These are phyloP conservation scores for Scelioninae gen. 1 DNA, from an alignment of 2,888 invertebrate species.

Conservation along the genomic window DNA sequence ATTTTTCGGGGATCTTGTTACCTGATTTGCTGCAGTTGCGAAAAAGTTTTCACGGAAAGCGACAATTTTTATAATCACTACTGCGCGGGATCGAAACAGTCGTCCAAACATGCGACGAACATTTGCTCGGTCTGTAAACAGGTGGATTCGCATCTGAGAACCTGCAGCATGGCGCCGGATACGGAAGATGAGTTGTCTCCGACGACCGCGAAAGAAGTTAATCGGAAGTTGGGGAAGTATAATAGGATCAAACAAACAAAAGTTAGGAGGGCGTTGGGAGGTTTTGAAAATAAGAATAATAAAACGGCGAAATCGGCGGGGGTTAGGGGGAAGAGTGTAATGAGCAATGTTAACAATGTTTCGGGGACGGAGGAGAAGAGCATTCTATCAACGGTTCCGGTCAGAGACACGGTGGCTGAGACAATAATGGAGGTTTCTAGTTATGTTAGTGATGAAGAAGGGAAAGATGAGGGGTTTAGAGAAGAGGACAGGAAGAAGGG, in stretches of 20 bases:
- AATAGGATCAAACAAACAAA: constrained; percentile 74
- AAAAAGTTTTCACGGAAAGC: constrained; percentile 90
- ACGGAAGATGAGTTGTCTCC: constrained; percentile 63
- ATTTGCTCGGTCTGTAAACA: constrained; percentile 81
- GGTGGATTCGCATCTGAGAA: constrained; percentile 76
- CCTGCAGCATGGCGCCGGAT: constrained; percentile 76
- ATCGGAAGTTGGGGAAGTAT: constrained; percentile 75
- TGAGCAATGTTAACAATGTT: constrained; percentile 25
- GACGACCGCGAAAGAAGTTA: constrained; percentile 34
- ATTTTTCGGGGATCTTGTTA: constrained; percentile 89
- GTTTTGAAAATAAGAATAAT: constrained; percentile 76
- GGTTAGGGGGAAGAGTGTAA: not conserved
- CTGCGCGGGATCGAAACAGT: constrained; percentile 84
- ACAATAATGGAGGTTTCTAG: constrained; percentile 82
- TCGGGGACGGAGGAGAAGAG: constrained; percentile 70
- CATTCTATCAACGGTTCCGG: constrained; percentile 59
- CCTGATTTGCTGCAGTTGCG: constrained; percentile 92
- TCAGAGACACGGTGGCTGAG: constrained; percentile 78
- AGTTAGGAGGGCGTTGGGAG: constrained; percentile 53
- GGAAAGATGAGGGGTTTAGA: constrained; percentile 10
- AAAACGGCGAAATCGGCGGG: constrained; percentile 67
- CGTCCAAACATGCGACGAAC: constrained; percentile 71
- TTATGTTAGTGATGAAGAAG: constrained; percentile 71
- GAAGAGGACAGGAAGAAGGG: constrained; percentile 7
- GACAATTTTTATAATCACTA: constrained; percentile 91